phyloP scores from a whole-genome alignment of 1,140 invertebrate species.

The Ericerus pela region DNA sequence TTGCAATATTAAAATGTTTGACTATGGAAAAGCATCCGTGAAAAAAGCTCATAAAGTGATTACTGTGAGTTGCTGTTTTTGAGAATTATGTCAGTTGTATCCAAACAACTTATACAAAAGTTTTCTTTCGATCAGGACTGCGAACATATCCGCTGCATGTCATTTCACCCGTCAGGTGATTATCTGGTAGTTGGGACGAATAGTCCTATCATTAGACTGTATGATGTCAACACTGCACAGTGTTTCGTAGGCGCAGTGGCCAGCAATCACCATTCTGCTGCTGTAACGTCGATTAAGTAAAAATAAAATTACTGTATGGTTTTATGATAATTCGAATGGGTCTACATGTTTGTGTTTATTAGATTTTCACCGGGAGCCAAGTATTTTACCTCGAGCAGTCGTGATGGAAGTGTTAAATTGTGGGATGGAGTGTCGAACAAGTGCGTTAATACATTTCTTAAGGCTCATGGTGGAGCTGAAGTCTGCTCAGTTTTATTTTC shows the following conservation, averaged over 20 bases:
- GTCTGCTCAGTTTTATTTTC: slow-evolving; percentile 90
- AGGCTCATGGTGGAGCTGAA: slow-evolving; percentile 87
- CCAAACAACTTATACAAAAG: slow-evolving; percentile 8
- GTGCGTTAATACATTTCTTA: slow-evolving; percentile 84
- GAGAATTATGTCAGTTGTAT: slow-evolving; percentile 4
- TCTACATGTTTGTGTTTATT: slow-evolving; percentile 18
- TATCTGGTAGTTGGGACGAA: slow-evolving; percentile 84
- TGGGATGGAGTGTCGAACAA: slow-evolving; percentile 93
- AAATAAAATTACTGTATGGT: slow-evolving; percentile 20
- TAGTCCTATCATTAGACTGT: slow-evolving; percentile 78
- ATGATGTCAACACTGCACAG: slow-evolving; percentile 89
- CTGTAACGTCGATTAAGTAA: slow-evolving; percentile 72
- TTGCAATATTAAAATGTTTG: slow-evolving; percentile 89
- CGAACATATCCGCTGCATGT: slow-evolving; percentile 70
- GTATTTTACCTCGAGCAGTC: slow-evolving; percentile 77
- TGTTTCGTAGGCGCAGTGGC: slow-evolving; percentile 88
- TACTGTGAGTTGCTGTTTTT: slow-evolving; percentile 36
- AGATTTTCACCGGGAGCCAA: slow-evolving; percentile 64
- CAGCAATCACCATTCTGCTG: slow-evolving; percentile 75
- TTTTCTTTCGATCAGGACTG: slow-evolving; percentile 44
- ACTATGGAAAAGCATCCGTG: slow-evolving; percentile 93
- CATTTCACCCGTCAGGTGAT: slow-evolving; percentile 91
- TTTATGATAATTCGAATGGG: background rate
- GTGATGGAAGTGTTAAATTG: slow-evolving; percentile 85
- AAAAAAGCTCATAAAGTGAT: slow-evolving; percentile 95